phyloP scores from a whole-genome alignment of 2,113 vertebrate species.

The Barbus barbus region DNA sequence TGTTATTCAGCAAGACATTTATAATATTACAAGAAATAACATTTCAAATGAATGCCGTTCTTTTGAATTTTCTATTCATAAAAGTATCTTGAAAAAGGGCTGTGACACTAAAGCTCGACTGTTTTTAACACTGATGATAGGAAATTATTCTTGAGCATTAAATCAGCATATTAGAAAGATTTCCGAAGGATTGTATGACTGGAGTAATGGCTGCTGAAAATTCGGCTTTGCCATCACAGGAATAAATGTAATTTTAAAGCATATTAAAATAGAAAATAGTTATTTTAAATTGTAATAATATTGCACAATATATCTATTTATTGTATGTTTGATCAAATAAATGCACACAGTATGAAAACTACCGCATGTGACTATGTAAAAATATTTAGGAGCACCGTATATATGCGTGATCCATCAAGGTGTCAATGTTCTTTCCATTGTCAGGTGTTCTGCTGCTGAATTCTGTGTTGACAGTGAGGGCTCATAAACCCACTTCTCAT shows the following conservation, averaged over 20 bases:
- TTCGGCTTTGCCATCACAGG: neutral
- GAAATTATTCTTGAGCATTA: neutral
- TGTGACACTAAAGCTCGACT: neutral
- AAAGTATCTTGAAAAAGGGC: neutral
- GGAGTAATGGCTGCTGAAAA: neutral
- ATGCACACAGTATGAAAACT: too few relatives aligned
- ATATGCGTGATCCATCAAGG: neutral
- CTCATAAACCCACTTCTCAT: conserved; percentile 82
- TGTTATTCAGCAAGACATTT: neutral
- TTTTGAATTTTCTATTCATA: neutral
- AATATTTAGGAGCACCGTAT: too few relatives aligned
- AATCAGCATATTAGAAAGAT: neutral
- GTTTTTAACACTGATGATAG: neutral
- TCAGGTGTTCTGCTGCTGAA: conserved; percentile 85
- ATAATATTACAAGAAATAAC: neutral
- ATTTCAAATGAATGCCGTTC: too few relatives aligned
- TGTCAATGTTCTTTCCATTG: neutral
- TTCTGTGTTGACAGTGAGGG: conserved; percentile 81
- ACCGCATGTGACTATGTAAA: too few relatives aligned
- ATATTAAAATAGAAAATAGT: neutral
- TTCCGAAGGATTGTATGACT: neutral
- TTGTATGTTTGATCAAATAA: neutral
- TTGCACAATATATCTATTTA: neutral
- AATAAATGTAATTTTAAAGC: neutral
- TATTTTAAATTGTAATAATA: neutral